Percentiles rank a stretch among this genome's conserved stretches.
Conservation (phyloP, 1,140 invertebrate genomes). For the Anoplolepis gracilipes region DNA sequence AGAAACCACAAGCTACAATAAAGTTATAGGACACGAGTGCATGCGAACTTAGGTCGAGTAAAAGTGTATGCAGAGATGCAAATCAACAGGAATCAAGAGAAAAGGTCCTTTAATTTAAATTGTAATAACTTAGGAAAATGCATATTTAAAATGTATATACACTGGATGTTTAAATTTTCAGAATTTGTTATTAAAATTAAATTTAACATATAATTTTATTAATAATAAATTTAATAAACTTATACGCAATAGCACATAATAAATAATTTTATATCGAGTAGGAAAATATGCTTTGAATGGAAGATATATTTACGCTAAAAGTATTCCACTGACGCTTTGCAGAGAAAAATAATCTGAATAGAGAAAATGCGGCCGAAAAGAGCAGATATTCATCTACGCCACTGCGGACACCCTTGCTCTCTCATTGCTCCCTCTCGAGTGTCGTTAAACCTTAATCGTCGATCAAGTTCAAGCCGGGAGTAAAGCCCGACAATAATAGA, state of each 20-base stretch:
- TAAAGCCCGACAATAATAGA: constrained; percentile 48
- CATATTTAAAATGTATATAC: neutral
- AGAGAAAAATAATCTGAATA: neutral
- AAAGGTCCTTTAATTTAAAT: neutral
- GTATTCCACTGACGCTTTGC: neutral
- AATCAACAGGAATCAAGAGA: neutral
- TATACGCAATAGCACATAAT: neutral
- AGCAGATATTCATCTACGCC: neutral
- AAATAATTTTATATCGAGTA: neutral
- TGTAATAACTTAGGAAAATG: neutral
- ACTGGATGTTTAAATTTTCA: neutral
- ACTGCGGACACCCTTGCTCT: constrained; percentile 37
- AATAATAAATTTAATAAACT: neutral
- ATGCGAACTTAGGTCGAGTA: constrained; percentile 8
- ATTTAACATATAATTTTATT: neutral
- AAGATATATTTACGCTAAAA: neutral
- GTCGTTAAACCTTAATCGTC: constrained; percentile 70
- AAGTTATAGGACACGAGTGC: neutral
- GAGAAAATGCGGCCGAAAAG: constrained; percentile 1
- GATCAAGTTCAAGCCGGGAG: constrained; percentile 65
- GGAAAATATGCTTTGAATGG: neutral
- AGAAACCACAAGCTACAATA: constrained; percentile 12
- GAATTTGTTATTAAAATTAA: neutral
- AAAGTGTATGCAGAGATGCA: constrained; percentile 5
- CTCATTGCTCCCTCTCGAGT: constrained; percentile 48